These are phyloP conservation scores for Ancistrus triradiatus DNA, from an alignment of 2,113 vertebrate species.

Conservation along the genomic window DNA sequence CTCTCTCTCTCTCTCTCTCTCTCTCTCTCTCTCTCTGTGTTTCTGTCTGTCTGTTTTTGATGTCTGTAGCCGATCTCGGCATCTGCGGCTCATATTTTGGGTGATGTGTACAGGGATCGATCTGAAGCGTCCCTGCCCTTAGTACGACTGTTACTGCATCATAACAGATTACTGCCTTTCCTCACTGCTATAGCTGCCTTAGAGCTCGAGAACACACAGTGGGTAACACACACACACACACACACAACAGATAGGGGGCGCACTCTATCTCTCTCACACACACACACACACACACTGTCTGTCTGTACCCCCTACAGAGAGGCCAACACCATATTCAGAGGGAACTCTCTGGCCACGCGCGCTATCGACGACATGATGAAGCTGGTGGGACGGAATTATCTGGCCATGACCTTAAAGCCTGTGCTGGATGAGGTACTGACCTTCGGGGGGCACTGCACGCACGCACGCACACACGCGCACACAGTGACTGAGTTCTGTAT, in stretches of 20 bases:
- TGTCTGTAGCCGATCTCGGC: conserved; percentile 84
- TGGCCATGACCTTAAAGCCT: conserved; percentile 90
- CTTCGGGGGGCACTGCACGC: not conserved
- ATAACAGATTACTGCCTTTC: conserved; percentile 90
- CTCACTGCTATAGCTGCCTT: conserved; percentile 83
- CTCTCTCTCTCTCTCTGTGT: conserved; percentile 3
- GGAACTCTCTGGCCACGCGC: conserved; percentile 90
- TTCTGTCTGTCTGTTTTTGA: too few relatives aligned
- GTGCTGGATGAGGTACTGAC: conserved; percentile 87
- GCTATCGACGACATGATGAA: conserved; percentile 99
- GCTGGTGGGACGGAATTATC: conserved; percentile 93
- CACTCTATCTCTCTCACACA: not conserved
- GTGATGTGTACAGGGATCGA: conserved; percentile 90
- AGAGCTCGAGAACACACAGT: conserved; percentile 94
- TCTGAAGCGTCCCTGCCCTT: conserved; percentile 86
- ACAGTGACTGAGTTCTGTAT: not conserved
- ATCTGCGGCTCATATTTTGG: conserved; percentile 90
- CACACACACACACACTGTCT: not conserved
- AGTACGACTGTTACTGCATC: conserved; percentile 87
- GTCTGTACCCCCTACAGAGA: conserved; percentile 71
- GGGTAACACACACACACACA: conserved; percentile 56
- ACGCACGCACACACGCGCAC: not conserved
- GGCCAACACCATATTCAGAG: conserved; percentile 95
- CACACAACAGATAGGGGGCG: not conserved
- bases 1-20: not conserved